Evolutionary conservation across 2,113 vertebrate species (phyloP), one percentile per base, ranked within the genome.

Genomic region (Lasiurus cinereus): DNA sequence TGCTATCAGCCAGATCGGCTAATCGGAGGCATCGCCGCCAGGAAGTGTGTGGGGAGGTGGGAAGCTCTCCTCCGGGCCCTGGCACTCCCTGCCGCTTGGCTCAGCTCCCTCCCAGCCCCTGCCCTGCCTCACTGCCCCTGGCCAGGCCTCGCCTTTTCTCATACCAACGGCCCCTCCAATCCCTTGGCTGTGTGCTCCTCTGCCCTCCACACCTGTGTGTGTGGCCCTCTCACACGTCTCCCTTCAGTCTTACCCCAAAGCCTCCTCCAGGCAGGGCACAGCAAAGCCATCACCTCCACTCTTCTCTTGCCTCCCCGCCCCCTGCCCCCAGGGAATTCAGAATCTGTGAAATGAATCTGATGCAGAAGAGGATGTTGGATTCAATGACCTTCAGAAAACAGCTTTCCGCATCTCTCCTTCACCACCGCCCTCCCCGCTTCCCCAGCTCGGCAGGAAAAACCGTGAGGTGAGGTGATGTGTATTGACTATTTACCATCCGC

Each of bases 371-470:
- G 76, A 79, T 85, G 43, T 79, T 95, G 76, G 83, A 87, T 93
- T 94, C 64, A 93, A 10, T 78, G 80, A 88, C 36, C 56, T 93
- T 86, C 70, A 76, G 76, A 82, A 96, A 93, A 82, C 46, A 88
- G 46, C 46, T 36, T 50, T 83, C 36, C 69, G 69, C 48, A 83
- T 66, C 93, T 62, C 52, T 52, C 52, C n/a, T 43, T 64, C 27
- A 62, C 24, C 5, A 6, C 56, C 29, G 11, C 8, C 14, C 36
- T 15, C 27, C 8, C 14, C 36, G 8, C 18, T 22, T 33, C n/a
- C 66, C 78, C 36, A 52, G 8, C 15, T 94, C 83, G 85, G 29
- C 19, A 36, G 72, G 50, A 89, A 95, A 70, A 94, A n/a, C 59
- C 52, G 15, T 3, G 6, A 90, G 46, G 11, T 36, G n/a, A 69